These are phyloP conservation scores for Prunella strophiata DNA, from an alignment of 2,797 vertebrate species.

Conservation along the genomic window DNA sequence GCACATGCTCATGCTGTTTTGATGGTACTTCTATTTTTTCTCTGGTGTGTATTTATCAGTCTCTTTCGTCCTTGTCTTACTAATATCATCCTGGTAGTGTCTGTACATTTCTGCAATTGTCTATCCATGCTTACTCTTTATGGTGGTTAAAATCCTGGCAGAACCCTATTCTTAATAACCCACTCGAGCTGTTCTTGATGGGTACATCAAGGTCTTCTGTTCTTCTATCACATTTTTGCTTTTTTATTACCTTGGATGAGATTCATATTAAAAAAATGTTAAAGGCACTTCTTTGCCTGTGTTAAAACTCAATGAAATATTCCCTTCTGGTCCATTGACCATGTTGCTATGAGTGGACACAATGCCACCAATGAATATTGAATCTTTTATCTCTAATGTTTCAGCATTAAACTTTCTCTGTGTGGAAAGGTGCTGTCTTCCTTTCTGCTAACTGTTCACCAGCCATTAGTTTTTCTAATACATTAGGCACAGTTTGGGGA, in stretches of 20 bases:
- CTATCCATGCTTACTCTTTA: not conserved
- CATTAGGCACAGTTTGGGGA: not conserved
- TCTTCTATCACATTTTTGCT: not conserved
- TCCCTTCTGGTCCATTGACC: slow-evolving; percentile 53
- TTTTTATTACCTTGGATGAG: slow-evolving; percentile 34
- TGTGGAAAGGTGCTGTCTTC: not conserved
- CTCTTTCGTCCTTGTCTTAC: not conserved
- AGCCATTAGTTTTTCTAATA: slow-evolving; percentile 21
- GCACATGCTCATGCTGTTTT: not conserved
- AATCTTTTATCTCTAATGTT: not conserved
- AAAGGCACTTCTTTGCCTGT: slow-evolving; percentile 17
- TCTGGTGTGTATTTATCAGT: not conserved
- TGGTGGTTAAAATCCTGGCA: slow-evolving; percentile 34
- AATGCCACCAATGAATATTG: not conserved
- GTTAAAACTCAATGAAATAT: slow-evolving; percentile 44
- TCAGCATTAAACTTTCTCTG: not conserved
- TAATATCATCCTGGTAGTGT: not conserved
- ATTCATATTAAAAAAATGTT: not conserved
- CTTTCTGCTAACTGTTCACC: slow-evolving; percentile 4
- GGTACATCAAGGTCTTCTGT: slow-evolving; percentile 29
- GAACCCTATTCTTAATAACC: slow-evolving; percentile 19
- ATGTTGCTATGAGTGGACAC: not conserved
- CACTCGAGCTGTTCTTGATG: slow-evolving; percentile 31
- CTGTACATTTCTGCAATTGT: not conserved
- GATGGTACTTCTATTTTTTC: not conserved